Conservation (phyloP, 2,888 invertebrate species). For the Penaeus monodon region DNA sequence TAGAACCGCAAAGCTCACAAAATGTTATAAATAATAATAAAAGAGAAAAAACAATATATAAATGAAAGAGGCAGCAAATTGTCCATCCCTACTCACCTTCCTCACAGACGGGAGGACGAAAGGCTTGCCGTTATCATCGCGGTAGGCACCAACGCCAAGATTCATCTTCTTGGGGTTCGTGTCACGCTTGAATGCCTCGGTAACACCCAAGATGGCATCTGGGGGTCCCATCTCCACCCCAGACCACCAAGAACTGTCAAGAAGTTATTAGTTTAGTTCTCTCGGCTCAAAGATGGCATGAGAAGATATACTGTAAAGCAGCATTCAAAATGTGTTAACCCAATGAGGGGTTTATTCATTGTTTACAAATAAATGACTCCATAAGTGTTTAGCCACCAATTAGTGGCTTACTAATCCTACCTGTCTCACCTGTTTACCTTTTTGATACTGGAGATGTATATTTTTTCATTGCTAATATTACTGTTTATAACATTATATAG, state of each 20-base stretch:
- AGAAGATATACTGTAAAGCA: not conserved
- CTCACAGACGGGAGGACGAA: constrained; percentile 90
- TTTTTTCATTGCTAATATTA: no score
- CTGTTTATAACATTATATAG: no score
- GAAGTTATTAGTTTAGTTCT: not conserved
- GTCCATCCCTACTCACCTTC: constrained; percentile 66
- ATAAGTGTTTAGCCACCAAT: no score
- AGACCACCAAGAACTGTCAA: constrained; percentile 83
- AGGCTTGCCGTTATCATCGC: constrained; percentile 97
- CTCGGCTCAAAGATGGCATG: not conserved
- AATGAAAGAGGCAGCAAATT: constrained; percentile 62
- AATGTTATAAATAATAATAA: constrained; percentile 67
- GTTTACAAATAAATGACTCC: no score
- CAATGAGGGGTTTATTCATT: no score
- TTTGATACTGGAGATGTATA: no score
- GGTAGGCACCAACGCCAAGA: constrained; percentile 95
- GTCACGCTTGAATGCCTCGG: constrained; percentile 76
- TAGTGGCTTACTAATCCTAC: no score
- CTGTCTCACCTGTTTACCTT: no score
- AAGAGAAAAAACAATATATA: constrained; percentile 5
- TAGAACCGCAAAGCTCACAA: no score
- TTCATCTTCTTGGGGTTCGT: constrained; percentile 94
- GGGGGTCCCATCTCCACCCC: constrained; percentile 97
- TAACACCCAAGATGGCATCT: constrained; percentile 92
- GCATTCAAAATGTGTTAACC: no score